A percentile compares a stretch with the other conserved stretches of the same genome.
Conservation (phyloP, 2,797 vertebrate species). For the Podargus strigoides region DNA sequence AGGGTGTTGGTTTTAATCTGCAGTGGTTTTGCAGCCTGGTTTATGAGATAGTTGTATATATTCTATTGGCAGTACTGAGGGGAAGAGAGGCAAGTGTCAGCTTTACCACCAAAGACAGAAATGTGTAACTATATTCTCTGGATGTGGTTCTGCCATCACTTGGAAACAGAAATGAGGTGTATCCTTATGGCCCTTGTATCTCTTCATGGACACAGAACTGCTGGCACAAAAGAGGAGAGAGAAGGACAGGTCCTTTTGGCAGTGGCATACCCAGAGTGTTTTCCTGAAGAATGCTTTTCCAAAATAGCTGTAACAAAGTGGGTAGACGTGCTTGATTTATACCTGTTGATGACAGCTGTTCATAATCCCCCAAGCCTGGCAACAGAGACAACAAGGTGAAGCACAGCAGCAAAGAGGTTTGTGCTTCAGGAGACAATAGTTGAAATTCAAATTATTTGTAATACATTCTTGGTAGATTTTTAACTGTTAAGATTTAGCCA, state of each 20-base stretch:
- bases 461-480: background rate
- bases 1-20: background rate
- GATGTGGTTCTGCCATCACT: background rate
- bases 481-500: background rate
- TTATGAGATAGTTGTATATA: no score
- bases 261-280: background rate
- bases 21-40: no score
- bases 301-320: background rate
- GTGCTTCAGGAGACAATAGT: background rate
- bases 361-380: background rate
- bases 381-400: background rate
- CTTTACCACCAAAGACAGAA: background rate
- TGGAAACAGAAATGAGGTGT: background rate
- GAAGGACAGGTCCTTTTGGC: background rate
- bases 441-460: background rate
- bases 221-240: background rate
- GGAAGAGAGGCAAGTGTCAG: background rate
- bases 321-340: background rate
- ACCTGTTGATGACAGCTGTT: background rate
- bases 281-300: background rate
- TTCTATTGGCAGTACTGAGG: background rate
- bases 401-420: background rate
- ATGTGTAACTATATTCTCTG: background rate
- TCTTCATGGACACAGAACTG: background rate
- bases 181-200: background rate